Evolutionary conservation across 2,888 invertebrate genomes (phyloP).

Genomic region (Noctua janthe): DNA sequence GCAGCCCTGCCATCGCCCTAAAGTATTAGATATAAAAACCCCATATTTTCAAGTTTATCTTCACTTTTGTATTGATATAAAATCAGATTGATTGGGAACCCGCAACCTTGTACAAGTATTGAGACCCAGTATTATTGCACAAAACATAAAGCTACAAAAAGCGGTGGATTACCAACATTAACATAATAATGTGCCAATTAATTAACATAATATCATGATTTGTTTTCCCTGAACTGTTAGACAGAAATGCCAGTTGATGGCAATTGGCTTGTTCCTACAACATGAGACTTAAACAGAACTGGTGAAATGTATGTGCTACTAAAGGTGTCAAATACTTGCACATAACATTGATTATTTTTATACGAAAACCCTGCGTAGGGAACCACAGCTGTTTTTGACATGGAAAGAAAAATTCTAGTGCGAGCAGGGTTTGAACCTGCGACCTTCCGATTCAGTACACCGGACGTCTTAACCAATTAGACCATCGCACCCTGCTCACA

Average conservation of each 20-base stretch:
- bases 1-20: too few relatives aligned
- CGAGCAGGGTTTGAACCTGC: too few relatives aligned
- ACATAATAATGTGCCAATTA: background rate
- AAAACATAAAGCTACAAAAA: background rate
- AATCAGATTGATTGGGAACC: too few relatives aligned
- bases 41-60: too few relatives aligned
- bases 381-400: too few relatives aligned
- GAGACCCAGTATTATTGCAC: background rate
- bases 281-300: background rate
- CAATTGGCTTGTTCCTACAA: background rate
- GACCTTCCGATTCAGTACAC: too few relatives aligned
- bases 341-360: background rate
- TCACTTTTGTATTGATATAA: too few relatives aligned
- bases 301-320: background rate
- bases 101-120: background rate
- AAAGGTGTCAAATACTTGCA: background rate
- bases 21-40: too few relatives aligned
- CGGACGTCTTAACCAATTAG: too few relatives aligned
- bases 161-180: background rate
- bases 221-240: background rate
- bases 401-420: too few relatives aligned
- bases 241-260: background rate
- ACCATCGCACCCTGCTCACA: too few relatives aligned
- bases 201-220: background rate
- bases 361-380: too few relatives aligned